These are phyloP conservation scores for Gymnocypris eckloni DNA, from an alignment of 2,797 vertebrate genomes.

Conservation along the genomic window DNA sequence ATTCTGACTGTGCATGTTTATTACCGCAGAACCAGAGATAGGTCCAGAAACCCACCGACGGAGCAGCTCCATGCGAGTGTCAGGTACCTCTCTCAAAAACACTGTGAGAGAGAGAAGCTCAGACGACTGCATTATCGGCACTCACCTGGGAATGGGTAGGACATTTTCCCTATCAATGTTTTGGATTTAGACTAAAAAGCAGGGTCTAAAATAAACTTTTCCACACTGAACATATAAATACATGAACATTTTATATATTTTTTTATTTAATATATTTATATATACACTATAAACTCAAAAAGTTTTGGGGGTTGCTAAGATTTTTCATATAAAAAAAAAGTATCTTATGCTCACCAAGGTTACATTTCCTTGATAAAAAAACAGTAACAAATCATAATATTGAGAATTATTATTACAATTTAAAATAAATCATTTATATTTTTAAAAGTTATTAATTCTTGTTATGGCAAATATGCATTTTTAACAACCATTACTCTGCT, in stretches of 20 bases:
- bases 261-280: not conserved
- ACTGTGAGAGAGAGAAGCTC: slow-evolving; percentile 79
- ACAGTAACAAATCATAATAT: not conserved
- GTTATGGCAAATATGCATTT: not conserved
- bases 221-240: not conserved
- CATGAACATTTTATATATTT: not conserved
- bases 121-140: slow-evolving; percentile 84
- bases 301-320: too few relatives aligned
- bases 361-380: not conserved
- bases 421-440: not conserved
- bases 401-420: not conserved
- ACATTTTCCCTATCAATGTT: not conserved
- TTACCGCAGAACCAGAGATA: slow-evolving; percentile 64
- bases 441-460: not conserved
- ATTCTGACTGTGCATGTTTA: slow-evolving; percentile 43
- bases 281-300: not conserved
- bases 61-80: slow-evolving; percentile 86
- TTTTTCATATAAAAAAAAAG: not conserved
- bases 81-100: slow-evolving; percentile 79
- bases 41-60: slow-evolving; percentile 79
- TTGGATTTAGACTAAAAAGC: slow-evolving; percentile 12
- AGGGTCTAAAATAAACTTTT: slow-evolving; percentile 22
- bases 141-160: slow-evolving; percentile 83
- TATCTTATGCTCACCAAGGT: not conserved
- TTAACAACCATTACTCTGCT: not conserved